Conservation (phyloP, 2,797 vertebrate species). For the Hydrophis major region DNA sequence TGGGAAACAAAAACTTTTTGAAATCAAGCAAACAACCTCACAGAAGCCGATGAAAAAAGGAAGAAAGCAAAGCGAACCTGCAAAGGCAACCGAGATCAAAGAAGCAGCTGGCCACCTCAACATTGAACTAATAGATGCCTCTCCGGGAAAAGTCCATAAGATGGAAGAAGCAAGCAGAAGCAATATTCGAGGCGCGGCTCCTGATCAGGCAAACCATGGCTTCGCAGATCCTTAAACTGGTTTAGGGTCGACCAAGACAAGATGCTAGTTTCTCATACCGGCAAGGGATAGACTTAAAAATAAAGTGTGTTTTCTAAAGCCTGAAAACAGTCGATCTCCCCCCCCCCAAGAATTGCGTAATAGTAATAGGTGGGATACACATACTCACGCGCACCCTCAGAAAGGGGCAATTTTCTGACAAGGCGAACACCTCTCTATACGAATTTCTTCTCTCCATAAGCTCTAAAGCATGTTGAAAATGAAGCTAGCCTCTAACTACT, state of each 20-base stretch:
- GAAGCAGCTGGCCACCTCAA: conserved; percentile 52
- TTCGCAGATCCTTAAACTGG: background rate
- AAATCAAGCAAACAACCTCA: conserved; percentile 35
- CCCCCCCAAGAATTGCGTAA: background rate
- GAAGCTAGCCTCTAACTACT: background rate
- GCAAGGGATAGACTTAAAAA: background rate
- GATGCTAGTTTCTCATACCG: too few species aligned
- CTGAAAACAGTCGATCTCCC: background rate
- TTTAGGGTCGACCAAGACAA: background rate
- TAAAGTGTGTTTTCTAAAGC: background rate
- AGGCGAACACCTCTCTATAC: background rate
- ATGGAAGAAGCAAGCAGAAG: conserved; percentile 53
- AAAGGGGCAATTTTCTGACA: background rate
- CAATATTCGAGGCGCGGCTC: conserved; percentile 59
- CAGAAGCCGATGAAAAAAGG: conserved; percentile 46
- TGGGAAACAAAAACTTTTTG: background rate
- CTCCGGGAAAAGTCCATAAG: conserved; percentile 61
- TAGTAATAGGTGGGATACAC: background rate
- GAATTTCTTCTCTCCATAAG: background rate
- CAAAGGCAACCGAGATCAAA: conserved; percentile 69
- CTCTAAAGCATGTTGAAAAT: background rate
- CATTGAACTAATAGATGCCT: conserved; percentile 71
- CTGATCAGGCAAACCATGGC: background rate
- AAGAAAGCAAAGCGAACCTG: conserved; percentile 48
- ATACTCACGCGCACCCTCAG: background rate